Evolutionary conservation across 2,113 vertebrate species (phyloP).

Genomic region (Strigops habroptila): DNA sequence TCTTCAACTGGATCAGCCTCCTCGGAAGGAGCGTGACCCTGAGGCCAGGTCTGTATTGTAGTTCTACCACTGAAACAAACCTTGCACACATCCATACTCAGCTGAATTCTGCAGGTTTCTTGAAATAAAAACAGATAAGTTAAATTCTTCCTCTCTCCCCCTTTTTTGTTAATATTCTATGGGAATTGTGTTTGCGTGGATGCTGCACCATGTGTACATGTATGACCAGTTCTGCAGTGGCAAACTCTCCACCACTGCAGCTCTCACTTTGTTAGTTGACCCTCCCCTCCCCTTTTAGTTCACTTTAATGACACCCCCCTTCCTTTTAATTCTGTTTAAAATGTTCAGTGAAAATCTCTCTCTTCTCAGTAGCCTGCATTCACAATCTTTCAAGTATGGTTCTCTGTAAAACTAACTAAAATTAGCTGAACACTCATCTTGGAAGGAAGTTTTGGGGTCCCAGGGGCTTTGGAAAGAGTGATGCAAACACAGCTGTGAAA

Average conservation of each 20-base stretch:
- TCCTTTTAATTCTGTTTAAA: background rate
- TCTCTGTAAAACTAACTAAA: background rate
- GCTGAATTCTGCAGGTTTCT: background rate
- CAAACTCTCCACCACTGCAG: background rate
- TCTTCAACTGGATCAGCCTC: background rate
- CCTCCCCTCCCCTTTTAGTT: background rate
- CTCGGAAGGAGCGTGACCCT: background rate
- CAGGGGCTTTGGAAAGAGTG: background rate
- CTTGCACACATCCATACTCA: background rate
- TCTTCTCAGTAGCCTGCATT: background rate
- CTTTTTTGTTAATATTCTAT: fast-evolving
- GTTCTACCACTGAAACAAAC: background rate
- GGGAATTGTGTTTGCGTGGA: background rate
- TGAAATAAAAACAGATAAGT: background rate
- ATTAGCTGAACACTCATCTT: background rate
- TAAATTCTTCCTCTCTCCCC: background rate
- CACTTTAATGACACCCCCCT: background rate
- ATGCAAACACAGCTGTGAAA: background rate
- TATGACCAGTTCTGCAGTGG: background rate
- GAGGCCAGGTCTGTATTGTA: fast-evolving
- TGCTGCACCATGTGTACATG: fast-evolving
- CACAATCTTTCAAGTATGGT: background rate
- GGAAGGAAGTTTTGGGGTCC: background rate
- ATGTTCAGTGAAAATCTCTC: background rate
- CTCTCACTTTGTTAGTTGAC: background rate